Conservation (phyloP, 1,140 invertebrate species). For the Triops longicaudatus region DNA sequence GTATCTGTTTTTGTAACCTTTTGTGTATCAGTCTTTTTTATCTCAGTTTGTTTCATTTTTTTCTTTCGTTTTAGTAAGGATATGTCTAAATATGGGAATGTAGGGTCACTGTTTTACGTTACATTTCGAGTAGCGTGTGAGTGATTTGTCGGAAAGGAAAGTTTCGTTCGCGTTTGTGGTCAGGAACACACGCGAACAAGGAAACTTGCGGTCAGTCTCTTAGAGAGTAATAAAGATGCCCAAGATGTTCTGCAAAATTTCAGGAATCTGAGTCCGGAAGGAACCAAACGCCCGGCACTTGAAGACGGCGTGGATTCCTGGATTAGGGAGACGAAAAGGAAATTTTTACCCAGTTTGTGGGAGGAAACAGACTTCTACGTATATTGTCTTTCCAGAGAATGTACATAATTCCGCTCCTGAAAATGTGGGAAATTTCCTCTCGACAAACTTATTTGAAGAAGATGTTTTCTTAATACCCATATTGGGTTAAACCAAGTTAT, state of each 20-base stretch:
- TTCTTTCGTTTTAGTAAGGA: neutral
- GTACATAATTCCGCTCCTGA: neutral
- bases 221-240: neutral
- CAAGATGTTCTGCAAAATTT: neutral
- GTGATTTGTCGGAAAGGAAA: no score
- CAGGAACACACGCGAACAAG: neutral
- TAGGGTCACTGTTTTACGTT: no score
- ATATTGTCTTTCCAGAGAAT: no score
- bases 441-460: neutral
- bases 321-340: no score
- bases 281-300: neutral
- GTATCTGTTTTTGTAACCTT: neutral
- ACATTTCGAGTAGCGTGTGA: no score
- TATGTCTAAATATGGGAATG: no score
- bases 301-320: neutral
- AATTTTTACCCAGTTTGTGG: no score
- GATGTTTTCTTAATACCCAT: neutral
- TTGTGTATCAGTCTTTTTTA: neutral
- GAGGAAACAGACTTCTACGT: no score
- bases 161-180: neutral
- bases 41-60: neutral
- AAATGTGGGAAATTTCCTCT: neutral
- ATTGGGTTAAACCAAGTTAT: no score
- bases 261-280: conserved; percentile 3
- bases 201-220: neutral